These are phyloP conservation scores for Ceratitis capitata DNA, from an alignment of 1,140 invertebrate species.

Conservation along the genomic window DNA sequence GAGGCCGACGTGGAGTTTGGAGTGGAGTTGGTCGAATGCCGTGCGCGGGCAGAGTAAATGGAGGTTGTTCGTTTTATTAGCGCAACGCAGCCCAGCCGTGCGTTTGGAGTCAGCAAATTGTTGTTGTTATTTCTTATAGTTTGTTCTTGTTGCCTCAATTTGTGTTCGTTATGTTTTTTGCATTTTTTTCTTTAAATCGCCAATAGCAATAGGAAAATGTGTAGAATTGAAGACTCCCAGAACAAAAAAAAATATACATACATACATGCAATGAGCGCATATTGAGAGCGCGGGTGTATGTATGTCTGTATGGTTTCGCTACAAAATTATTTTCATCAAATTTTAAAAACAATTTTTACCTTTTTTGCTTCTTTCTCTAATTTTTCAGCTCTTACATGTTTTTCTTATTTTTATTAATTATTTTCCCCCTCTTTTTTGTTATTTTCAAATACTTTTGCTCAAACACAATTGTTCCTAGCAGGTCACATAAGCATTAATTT, in stretches of 20 bases:
- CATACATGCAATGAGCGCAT: neutral
- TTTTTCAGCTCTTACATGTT: neutral
- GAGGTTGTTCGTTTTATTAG: neutral
- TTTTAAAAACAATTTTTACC: neutral
- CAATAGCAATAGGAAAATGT: conserved; percentile 16
- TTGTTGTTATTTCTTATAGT: neutral
- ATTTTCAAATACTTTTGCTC: neutral
- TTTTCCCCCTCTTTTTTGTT: neutral
- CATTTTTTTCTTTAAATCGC: conserved; percentile 1
- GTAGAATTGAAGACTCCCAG: neutral
- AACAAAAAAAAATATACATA: neutral
- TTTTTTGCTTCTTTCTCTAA: neutral
- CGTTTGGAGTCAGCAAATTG: neutral
- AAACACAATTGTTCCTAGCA: neutral
- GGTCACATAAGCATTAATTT: conserved; percentile 25
- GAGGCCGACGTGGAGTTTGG: neutral
- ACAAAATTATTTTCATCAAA: neutral
- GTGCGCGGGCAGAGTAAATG: neutral
- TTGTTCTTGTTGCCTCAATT: neutral
- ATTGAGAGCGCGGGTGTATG: neutral
- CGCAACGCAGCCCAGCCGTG: neutral
- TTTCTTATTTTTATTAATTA: neutral
- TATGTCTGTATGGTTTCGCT: neutral
- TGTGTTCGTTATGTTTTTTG: conserved; percentile 28
- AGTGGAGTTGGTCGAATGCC: neutral